Evolutionary conservation across 1,140 invertebrate genomes (phyloP), one percentile per base, ranked within the genome.

Genomic region (Agrypnia vestita): DNA sequence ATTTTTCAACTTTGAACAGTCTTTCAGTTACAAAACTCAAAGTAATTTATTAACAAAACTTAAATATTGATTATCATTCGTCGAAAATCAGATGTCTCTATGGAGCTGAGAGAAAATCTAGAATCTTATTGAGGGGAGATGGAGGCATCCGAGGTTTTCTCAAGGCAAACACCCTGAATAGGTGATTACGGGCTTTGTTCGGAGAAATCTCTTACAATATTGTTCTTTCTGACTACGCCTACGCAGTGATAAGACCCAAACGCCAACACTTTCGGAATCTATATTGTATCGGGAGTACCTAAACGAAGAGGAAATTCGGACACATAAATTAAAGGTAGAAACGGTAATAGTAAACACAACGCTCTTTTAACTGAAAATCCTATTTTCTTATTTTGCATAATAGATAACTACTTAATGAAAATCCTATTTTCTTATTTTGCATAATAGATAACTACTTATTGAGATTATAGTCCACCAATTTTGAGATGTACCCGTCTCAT

Each of bases 161-260:
- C 64, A 17, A 64, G 19, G 43, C 64, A 69, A 69, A 69, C 44
- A 69, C 64, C 64, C 64, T 69, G 64, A 47, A 69, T 69, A 21
- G 64, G 64, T 69, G 64, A 69, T 69, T 69, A 69, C 64, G 43
- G 64, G 64, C 64, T 47, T 69, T 69, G 64, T 69, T 69, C 46
- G 44, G n/a, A 17, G 43, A 69, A 69, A 69, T 69, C 44, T 49
- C 44, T 17, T 15, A 69, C 43, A 69, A 69, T 69, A 69, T 69
- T 69, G 64, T 69, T 69, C 44, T 69, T 69, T 69, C 64, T 49
- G 43, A 19, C 64, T 69, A 69, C 64, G 44, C 44, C 43, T 69
- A 47, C 17, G 61, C 19, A 35, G 61, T 25, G 61, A 25, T 25
- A 44, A 13, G 61, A n/a, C 21, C 21, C 19, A 11, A 64, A n/a